Conservation (phyloP, 2,113 vertebrate genomes). For the Willisornis vidua region DNA sequence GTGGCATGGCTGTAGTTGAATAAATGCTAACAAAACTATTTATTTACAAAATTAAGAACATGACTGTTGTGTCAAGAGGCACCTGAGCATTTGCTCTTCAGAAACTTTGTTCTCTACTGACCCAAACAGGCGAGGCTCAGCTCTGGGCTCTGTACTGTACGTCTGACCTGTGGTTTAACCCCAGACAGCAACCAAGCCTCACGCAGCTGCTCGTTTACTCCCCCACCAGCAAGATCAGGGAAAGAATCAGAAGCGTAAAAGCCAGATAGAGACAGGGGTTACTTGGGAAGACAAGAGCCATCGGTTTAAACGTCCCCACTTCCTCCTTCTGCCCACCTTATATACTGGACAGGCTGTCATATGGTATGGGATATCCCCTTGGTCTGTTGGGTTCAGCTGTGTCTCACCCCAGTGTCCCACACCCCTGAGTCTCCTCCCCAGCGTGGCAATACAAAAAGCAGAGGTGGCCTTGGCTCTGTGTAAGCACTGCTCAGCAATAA, state of each 20-base stretch:
- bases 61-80: neutral
- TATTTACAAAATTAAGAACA: neutral
- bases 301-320: neutral
- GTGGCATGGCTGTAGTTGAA: too few relatives aligned
- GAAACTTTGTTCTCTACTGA: neutral
- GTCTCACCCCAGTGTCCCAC: neutral
- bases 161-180: neutral
- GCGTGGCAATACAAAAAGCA: rapidly evolving
- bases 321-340: neutral
- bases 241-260: neutral
- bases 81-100: neutral
- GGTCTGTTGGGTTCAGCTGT: neutral
- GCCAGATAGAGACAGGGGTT: neutral
- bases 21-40: neutral
- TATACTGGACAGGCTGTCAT: neutral
- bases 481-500: neutral
- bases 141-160: neutral
- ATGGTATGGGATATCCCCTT: neutral
- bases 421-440: neutral
- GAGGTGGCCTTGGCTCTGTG: neutral
- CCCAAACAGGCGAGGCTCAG: neutral
- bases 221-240: neutral
- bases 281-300: neutral
- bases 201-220: rapidly evolving
- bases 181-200: neutral